Evolutionary conservation across 2,888 invertebrate genomes (phyloP).

Genomic region (Ptychoptera contaminata): DNA sequence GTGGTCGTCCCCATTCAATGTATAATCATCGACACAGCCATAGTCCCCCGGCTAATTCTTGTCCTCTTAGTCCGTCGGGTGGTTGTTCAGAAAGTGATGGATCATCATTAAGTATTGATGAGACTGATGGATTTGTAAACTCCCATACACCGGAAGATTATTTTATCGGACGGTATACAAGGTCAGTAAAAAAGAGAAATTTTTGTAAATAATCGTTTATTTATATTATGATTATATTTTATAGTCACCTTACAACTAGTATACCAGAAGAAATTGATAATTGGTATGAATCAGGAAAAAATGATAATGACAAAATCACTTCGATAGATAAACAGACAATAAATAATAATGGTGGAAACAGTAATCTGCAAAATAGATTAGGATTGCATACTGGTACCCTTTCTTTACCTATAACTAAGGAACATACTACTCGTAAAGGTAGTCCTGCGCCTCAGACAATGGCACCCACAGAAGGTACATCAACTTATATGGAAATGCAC

Average conservation of each 20-base stretch:
- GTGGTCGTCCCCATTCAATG: slow-evolving; percentile 26
- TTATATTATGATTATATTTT: neutral
- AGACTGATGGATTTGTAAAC: slow-evolving; percentile 38
- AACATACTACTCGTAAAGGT: slow-evolving; percentile 9
- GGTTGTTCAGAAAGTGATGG: slow-evolving; percentile 52
- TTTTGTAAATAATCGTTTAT: neutral
- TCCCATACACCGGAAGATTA: slow-evolving; percentile 43
- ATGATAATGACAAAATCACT: slow-evolving; percentile 12
- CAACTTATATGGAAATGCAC: slow-evolving; percentile 33
- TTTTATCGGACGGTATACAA: slow-evolving; percentile 20
- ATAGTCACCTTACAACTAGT: neutral
- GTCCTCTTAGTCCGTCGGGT: slow-evolving; percentile 44
- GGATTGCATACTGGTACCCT: neutral
- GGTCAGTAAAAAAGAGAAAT: slow-evolving; percentile 13
- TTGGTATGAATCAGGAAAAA: slow-evolving; percentile 7
- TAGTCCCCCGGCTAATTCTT: slow-evolving; percentile 34
- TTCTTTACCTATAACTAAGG: slow-evolving; percentile 7
- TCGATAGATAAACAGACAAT: slow-evolving; percentile 5
- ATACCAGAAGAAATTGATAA: slow-evolving; percentile 47
- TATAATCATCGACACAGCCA: slow-evolving; percentile 27
- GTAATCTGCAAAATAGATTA: neutral
- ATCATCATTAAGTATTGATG: slow-evolving; percentile 49
- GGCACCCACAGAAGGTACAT: slow-evolving; percentile 12
- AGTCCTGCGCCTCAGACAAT: slow-evolving; percentile 11
- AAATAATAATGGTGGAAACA: slow-evolving; percentile 9